phyloP scores from a whole-genome alignment of 2,888 invertebrate species.

The Podotricha telesiphe region DNA sequence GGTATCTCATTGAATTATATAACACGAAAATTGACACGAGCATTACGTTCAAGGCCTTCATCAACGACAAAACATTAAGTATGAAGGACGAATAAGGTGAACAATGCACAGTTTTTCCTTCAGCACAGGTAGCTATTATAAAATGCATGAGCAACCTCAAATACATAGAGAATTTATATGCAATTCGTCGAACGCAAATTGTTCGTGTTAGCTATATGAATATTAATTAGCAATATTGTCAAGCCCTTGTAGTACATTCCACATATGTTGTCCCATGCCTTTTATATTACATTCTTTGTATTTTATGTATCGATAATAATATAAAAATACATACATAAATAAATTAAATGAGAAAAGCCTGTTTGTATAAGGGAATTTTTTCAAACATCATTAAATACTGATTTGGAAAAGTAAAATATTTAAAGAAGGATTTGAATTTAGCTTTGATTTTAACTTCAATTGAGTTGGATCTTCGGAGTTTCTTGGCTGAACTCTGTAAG shows the following conservation, averaged over 20 bases:
- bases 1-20: no score
- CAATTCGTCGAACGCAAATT: slow-evolving; percentile 66
- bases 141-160: slow-evolving; percentile 67
- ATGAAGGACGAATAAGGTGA: slow-evolving; percentile 47
- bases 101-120: slow-evolving; percentile 66
- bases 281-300: slow-evolving; percentile 59
- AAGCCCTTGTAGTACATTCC: slow-evolving; percentile 54
- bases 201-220: slow-evolving; percentile 64
- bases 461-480: slow-evolving; percentile 38
- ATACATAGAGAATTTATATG: slow-evolving; percentile 69
- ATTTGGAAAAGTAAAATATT: slow-evolving; percentile 27
- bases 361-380: background rate
- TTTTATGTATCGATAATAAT: slow-evolving; percentile 33
- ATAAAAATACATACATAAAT: background rate
- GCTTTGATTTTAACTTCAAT: slow-evolving; percentile 40
- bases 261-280: slow-evolving; percentile 57
- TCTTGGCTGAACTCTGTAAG: slow-evolving; percentile 32
- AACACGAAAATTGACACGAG: no score
- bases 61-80: slow-evolving; percentile 25
- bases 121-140: slow-evolving; percentile 53
- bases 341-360: no score
- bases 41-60: no score
- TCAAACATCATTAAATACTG: background rate
- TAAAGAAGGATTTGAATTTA: slow-evolving; percentile 32
- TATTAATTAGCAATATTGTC: slow-evolving; percentile 62